Evolutionary conservation across 2,797 vertebrate genomes (phyloP).

Genomic region (Sebastes itinus): DNA sequence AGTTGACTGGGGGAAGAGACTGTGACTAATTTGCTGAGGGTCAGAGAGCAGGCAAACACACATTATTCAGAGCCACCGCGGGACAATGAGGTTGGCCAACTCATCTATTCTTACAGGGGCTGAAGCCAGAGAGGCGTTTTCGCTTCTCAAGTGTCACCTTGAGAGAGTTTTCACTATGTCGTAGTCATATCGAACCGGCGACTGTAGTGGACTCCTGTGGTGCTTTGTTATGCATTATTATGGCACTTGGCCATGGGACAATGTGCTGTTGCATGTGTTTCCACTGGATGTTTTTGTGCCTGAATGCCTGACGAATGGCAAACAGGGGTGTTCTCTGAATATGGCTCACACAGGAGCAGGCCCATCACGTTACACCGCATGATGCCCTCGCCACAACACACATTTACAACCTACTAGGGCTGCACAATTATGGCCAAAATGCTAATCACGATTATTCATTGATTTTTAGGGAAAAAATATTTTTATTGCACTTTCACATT

Average conservation of each 20-base stretch:
- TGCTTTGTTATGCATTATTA: constrained; percentile 48
- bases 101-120: constrained; percentile 68
- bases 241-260: constrained; percentile 27
- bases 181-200: constrained; percentile 26
- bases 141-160: constrained; percentile 68
- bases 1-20: constrained; percentile 67
- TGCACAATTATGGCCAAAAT: too few relatives aligned
- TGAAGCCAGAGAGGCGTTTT: constrained; percentile 55
- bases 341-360: background rate
- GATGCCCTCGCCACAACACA: background rate
- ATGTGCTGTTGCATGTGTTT: constrained; percentile 23
- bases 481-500: too few relatives aligned
- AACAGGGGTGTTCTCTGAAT: constrained; percentile 17
- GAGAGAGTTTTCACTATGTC: constrained; percentile 51
- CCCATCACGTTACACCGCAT: background rate
- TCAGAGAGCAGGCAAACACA: constrained; percentile 79
- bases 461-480: too few relatives aligned
- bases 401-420: background rate
- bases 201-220: constrained; percentile 19
- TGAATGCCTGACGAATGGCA: constrained; percentile 12
- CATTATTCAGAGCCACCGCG: constrained; percentile 79
- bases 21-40: constrained; percentile 81
- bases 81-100: constrained; percentile 72
- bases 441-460: too few relatives aligned
- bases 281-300: constrained; percentile 10